Base-by-base conservation (phyloP, 2,888 invertebrate genomes). In the Eristalis pertinax region DNA sequence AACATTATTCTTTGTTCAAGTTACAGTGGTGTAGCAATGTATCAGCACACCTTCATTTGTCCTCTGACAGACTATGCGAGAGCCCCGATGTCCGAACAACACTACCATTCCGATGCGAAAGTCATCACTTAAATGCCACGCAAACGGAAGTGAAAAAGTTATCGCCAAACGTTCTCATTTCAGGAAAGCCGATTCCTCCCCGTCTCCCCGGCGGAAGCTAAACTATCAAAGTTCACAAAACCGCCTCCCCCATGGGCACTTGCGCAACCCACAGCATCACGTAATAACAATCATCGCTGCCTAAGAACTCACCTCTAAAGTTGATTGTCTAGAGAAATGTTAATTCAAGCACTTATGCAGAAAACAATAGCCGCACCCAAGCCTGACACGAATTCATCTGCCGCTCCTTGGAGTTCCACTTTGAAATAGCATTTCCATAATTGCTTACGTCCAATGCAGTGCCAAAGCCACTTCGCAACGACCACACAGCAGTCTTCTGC, bases 381-480 rank as follows among this genome's bases (percentile, higher is more conserved):
- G 43, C 41, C 50, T 72, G 56, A 68, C 72, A 67, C 50, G 74
- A 80, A 62, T 75, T 70, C 72, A 76, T 76, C 32, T 32, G 32
- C 10, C 10, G 0, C 58, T 68, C 68, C 56, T 80, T 68, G 19
- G 32, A 68, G 76, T 72, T 81, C 62, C 70, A 58, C 67, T 73
- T 76, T 73, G 67, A 62, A 81, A 76, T 85, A 76, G 72, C 76
- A 85, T 76, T 73, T 85, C 76, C 85, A 85, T 85, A 85, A 81
- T 85, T 81, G 73, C 79, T 74, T 60, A 50, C 79, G 84, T 77
- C 81, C 81, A 85, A 68, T 85, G 81, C 77, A 77, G 73, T 73
- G 67, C 29, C 64, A 74, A 58, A 76, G 64, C 72, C 58, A 85
- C 80, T 84, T 80, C 41, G 56, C 50, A 50, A 50, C 50, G 50